Evolutionary conservation across 2,888 invertebrate species (phyloP).

Genomic region (Syritta pipiens): DNA sequence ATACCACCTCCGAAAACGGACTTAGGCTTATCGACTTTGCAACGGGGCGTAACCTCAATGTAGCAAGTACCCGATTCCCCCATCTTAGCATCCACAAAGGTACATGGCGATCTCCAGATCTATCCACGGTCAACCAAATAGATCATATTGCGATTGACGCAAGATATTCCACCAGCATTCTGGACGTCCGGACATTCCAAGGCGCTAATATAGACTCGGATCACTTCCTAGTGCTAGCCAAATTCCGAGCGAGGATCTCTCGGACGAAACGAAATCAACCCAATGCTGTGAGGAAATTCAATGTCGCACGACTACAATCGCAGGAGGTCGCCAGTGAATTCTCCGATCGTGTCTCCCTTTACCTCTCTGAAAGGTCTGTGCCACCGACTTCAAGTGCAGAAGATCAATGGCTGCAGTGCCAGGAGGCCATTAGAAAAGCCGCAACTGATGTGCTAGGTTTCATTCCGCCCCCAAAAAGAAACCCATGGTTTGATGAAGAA

Average conservation of each 20-base stretch:
- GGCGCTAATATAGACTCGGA: not conserved
- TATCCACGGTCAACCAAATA: not conserved
- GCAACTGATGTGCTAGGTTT: not conserved
- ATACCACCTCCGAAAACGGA: too few species aligned
- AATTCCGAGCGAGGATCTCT: not conserved
- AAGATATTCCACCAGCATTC: too few species aligned
- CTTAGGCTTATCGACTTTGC: too few species aligned
- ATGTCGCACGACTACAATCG: not conserved
- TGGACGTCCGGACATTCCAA: not conserved
- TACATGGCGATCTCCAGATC: not conserved
- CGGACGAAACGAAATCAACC: not conserved
- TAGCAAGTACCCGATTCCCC: too few species aligned
- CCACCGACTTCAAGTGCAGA: not conserved
- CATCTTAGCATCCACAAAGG: too few species aligned
- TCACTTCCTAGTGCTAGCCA: not conserved
- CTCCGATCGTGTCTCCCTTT: too few species aligned
- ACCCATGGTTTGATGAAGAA: not conserved
- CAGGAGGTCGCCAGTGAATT: not conserved
- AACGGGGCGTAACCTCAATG: too few species aligned
- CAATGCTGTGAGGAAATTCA: not conserved
- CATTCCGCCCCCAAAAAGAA: too few species aligned
- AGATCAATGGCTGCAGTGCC: not conserved
- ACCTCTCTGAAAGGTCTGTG: too few species aligned
- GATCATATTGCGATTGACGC: too few species aligned
- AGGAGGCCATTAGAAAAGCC: not conserved